Base-by-base conservation (phyloP, 2,797 vertebrate species). In the Leptatherina wallacei region DNA sequence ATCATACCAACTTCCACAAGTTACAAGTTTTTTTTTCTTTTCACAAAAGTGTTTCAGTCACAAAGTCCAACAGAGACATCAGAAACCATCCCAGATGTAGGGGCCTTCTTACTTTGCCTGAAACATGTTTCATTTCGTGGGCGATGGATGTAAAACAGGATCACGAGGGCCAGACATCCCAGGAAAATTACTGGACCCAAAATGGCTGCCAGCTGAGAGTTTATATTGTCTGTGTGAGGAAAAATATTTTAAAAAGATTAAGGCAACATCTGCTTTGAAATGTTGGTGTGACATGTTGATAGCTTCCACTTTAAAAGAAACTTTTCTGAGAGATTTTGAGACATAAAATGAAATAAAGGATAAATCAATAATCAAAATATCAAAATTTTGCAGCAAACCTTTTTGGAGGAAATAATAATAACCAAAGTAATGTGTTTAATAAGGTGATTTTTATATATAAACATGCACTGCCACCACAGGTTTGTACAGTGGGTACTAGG, bases 91-190 rank as follows among this genome's bases (percentile, higher is more conserved):
- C 42, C 61, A 61, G 16, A 42, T 30, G 13, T 33, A 75, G 77
- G 81, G 22, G 44, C 8, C 9, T 24, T 27, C 75, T 88, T 58
- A 93, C 91, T 85, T 82, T 61, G 80, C 63, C 90, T 92, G 71
- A 91, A 85, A 74, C 82, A 87, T 0, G 66, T 80, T 63, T 86
- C 65, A 8, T 86, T 69, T 78, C 58, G 38, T 0, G 61, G 56
- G 4, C 18, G 24, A 47, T 49, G 27, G 40, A 85, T 0, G 12
- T 69, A 88, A 35, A 87, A 32, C 38, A 87, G 24, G 63, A 85
- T 20, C 38, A 86, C 3, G 32, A 92, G 18, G 13, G 76, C 61
- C 12, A 87, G 0, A 12, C n/a, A 54, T 59, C 30, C 86, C 0
- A 91, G 0, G 30, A 49, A n/a, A 16, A 78, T 22, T 63, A 90